Base-by-base conservation (phyloP, 2,888 invertebrate species). In the Danaus chrysippus region DNA sequence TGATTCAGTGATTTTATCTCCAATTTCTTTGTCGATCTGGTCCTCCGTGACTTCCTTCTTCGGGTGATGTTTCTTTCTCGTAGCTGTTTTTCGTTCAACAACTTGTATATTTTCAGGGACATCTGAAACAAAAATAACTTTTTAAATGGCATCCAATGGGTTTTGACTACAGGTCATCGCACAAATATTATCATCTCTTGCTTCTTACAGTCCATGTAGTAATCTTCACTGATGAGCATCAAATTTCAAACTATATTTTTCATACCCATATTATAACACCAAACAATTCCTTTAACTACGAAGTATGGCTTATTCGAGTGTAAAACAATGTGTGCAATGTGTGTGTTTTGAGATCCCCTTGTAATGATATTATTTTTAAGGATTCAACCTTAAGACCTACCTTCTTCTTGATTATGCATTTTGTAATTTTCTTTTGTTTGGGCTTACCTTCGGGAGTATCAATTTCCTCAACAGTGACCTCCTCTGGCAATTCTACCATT, bases 311-410 rank as follows among this genome's bases (percentile, higher is more conserved):
- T 66, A 54, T 69, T 76, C 1, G 62, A 67, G 0, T 0, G 64
- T 64, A 0, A 62, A 63, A 59, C 72, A 73, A 0, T 75, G 67
- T 11, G 60, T 62, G 10, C 66, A 61, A 59, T 72, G 71, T 11
- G 71, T 69, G 81, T 68, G 74, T 75, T 63, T 78, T 68, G 54
- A 75, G 71, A 9, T 84, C 78, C 66, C 80, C 79, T 68, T 83
- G 80, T 67, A 77, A 70, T 13, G 75, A 19, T 62, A 71, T 67
- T 8, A 58, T 73, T 76, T 73, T 68, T 8, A 72, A 80, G 46
- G 72, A 77, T 68, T 70, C 67, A 11, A 68, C 74, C 57, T 76
- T 69, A 34, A 71, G 62, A 68, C 77, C 78, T 61, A 73, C 68
- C 55, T 75, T 77, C 67, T 77, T 78, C 65, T 77, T 78, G 49